phyloP scores from a whole-genome alignment of 2,113 vertebrate species.

The Aleadryas rufinucha region DNA sequence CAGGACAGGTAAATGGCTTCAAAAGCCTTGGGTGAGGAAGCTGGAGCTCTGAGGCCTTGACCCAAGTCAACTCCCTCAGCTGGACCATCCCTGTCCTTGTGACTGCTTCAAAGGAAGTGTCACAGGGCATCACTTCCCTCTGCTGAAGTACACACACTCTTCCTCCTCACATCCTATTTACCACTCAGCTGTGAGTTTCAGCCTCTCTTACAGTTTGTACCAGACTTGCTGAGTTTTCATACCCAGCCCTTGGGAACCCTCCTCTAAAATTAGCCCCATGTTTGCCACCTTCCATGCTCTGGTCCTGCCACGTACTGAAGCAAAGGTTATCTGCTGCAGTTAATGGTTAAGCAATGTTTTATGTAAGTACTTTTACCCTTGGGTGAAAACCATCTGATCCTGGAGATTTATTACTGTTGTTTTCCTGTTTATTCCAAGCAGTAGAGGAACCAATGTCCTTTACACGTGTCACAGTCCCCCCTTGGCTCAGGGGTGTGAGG shows the following conservation, averaged over 20 bases:
- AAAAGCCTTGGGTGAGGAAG: background rate
- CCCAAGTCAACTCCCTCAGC: background rate
- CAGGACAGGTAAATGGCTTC: background rate
- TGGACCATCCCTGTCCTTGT: background rate
- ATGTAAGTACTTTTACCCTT: slow-evolving; percentile 15
- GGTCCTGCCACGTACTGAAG: background rate
- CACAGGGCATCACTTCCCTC: background rate
- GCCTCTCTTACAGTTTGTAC: background rate
- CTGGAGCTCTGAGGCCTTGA: background rate
- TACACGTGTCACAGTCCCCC: background rate
- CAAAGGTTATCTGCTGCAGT: slow-evolving; percentile 39
- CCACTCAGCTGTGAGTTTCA: background rate
- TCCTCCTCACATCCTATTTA: background rate
- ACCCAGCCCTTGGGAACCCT: background rate
- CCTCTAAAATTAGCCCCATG: background rate
- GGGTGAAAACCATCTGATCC: background rate
- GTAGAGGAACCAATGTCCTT: background rate
- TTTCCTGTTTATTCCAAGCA: background rate
- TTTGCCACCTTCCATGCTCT: background rate
- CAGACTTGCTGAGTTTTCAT: background rate
- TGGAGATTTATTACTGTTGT: background rate
- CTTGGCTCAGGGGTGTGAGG: background rate
- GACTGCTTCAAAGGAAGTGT: background rate
- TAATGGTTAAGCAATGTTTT: slow-evolving; percentile 43
- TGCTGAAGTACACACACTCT: background rate